These are phyloP conservation scores for Erebia ligea DNA, from an alignment of 2,888 invertebrate species.

Conservation along the genomic window DNA sequence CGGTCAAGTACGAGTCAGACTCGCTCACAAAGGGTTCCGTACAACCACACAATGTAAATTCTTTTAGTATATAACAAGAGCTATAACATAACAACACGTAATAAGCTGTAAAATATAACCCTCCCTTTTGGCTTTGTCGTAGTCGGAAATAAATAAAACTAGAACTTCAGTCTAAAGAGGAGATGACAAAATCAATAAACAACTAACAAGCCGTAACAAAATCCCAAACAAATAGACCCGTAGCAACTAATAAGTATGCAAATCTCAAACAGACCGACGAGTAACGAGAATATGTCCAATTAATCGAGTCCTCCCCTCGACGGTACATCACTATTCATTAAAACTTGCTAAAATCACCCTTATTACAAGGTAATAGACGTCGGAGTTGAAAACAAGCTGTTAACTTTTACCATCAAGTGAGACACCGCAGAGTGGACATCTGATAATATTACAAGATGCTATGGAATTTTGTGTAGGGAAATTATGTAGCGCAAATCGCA, in stretches of 20 bases:
- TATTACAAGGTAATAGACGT: not conserved
- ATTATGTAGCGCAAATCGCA: not conserved
- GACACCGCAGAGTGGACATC: not conserved
- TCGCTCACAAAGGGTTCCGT: no score
- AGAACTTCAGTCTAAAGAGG: slow-evolving; percentile 3
- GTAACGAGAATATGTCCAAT: slow-evolving; percentile 50
- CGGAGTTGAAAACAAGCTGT: slow-evolving; percentile 15
- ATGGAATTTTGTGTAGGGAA: not conserved
- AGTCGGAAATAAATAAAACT: not conserved
- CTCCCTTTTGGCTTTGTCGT: no score
- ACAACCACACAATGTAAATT: no score
- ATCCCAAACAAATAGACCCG: slow-evolving; percentile 51
- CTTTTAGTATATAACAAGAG: no score
- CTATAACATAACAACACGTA: no score
- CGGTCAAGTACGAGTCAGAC: no score
- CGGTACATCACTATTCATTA: slow-evolving; percentile 1
- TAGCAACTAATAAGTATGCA: slow-evolving; percentile 65
- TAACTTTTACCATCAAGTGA: not conserved
- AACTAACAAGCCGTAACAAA: slow-evolving; percentile 35
- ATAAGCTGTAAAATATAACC: no score
- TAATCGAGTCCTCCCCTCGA: slow-evolving; percentile 36
- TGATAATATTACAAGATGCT: not conserved
- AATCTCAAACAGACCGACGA: slow-evolving; percentile 65
- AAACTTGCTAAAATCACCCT: slow-evolving; percentile 6
- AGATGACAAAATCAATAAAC: slow-evolving; percentile 32